These are phyloP conservation scores for Gortyna flavago DNA, from an alignment of 2,888 invertebrate species.

Conservation along the genomic window DNA sequence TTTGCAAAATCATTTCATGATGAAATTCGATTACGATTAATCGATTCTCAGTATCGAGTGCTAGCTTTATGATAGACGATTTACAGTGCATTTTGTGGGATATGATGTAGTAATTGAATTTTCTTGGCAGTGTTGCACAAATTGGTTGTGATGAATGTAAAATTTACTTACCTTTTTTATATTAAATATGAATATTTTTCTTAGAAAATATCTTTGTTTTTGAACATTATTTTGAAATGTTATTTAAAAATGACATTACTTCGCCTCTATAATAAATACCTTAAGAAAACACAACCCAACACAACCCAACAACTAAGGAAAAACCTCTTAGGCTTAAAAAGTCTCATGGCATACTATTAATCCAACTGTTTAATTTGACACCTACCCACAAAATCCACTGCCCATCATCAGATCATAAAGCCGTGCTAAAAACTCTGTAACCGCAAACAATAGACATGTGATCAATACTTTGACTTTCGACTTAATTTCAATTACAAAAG, in stretches of 20 bases:
- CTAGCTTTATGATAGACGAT: conserved; percentile 55
- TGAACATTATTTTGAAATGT: too few relatives aligned
- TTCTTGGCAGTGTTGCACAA: conserved; percentile 14
- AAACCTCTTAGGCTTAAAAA: not conserved
- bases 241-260: not conserved
- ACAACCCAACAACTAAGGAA: too few relatives aligned
- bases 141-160: not conserved
- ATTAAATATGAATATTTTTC: not conserved
- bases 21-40: conserved; percentile 32
- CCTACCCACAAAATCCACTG: conserved; percentile 55
- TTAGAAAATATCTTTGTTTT: not conserved
- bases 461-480: conserved; percentile 35
- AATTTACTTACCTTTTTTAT: conserved; percentile 28
- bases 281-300: not conserved
- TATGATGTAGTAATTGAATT: conserved; percentile 10
- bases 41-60: conserved; percentile 56
- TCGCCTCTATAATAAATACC: not conserved
- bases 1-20: conserved; percentile 50
- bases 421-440: conserved; percentile 45
- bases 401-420: conserved; percentile 45
- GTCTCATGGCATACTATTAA: not conserved
- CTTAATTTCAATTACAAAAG: not conserved
- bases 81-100: conserved; percentile 63
- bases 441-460: conserved; percentile 23
- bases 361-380: not conserved